Percentiles rank a stretch among this genome's conserved stretches.
Conservation (phyloP, 2,888 invertebrate species). For the Clanis bilineata region DNA sequence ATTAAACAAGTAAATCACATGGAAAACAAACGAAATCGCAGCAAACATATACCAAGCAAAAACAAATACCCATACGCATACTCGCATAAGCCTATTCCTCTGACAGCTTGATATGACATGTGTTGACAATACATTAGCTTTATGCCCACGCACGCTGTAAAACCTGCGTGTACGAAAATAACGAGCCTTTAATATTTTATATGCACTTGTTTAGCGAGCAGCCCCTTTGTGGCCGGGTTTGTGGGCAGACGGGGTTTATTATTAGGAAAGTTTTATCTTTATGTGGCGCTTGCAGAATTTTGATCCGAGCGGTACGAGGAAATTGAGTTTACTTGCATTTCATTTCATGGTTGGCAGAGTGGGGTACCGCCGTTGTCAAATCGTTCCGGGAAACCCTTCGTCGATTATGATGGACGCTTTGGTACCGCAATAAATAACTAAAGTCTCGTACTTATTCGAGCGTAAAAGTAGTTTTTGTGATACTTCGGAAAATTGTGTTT, state of each 20-base stretch:
- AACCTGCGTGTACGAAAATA: slow-evolving; percentile 34
- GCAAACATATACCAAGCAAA: background rate
- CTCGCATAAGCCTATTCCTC: slow-evolving; percentile 17
- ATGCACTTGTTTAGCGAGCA: slow-evolving; percentile 40
- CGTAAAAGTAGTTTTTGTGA: background rate
- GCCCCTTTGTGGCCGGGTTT: slow-evolving; percentile 32
- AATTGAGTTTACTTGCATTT: slow-evolving; percentile 64
- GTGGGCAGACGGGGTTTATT: slow-evolving; percentile 34
- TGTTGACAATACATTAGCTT: slow-evolving; percentile 31
- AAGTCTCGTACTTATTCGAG: background rate
- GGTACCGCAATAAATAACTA: slow-evolving; percentile 34
- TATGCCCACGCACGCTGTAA: slow-evolving; percentile 26
- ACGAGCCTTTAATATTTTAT: slow-evolving; percentile 55
- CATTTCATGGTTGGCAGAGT: slow-evolving; percentile 47
- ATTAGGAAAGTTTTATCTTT: slow-evolving; percentile 58
- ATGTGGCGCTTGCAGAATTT: slow-evolving; percentile 38
- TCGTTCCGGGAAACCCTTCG: slow-evolving; percentile 31
- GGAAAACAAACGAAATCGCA: background rate
- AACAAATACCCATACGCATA: slow-evolving; percentile 7
- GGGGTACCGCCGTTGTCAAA: slow-evolving; percentile 41
- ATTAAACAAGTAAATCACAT: background rate
- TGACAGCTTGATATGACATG: slow-evolving; percentile 22
- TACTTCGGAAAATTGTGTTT: background rate
- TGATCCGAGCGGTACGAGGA: slow-evolving; percentile 48
- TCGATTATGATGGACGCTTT: slow-evolving; percentile 33